phyloP scores from a whole-genome alignment of 2,797 vertebrate species.

The Momotus momota region DNA sequence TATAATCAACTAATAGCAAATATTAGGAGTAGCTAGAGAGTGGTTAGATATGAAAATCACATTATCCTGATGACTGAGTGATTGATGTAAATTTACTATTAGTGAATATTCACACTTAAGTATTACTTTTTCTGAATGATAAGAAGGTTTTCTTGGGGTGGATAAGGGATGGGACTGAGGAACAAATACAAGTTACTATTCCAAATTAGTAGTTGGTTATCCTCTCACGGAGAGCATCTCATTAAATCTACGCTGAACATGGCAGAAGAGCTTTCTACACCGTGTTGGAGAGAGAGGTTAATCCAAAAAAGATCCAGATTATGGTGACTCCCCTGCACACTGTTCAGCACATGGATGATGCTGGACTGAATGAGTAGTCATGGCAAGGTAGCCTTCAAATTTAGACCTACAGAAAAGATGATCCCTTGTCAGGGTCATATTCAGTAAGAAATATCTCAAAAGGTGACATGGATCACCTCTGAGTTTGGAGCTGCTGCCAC shows the following conservation, averaged over 20 bases:
- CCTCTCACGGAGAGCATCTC: background rate
- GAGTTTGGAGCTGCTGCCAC: background rate
- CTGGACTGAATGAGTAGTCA: background rate
- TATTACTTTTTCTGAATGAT: background rate
- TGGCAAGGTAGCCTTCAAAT: background rate
- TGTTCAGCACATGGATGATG: background rate
- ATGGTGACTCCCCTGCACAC: background rate
- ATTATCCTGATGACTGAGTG: background rate
- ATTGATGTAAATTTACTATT: background rate
- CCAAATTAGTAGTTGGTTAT: background rate
- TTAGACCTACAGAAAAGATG: background rate
- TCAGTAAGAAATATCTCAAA: background rate
- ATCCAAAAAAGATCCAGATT: background rate
- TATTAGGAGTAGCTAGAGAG: constrained; percentile 1
- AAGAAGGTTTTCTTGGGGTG: background rate
- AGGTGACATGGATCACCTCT: background rate
- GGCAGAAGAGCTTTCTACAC: background rate
- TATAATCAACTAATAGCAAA: constrained; percentile 38
- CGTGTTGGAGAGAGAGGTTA: background rate
- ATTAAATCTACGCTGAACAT: background rate
- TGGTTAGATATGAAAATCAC: constrained; percentile 13
- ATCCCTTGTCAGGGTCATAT: background rate
- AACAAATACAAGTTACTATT: background rate
- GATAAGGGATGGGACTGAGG: background rate
- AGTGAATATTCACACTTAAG: background rate